phyloP scores from a whole-genome alignment of 2,113 vertebrate genomes.

The Solea senegalensis region DNA sequence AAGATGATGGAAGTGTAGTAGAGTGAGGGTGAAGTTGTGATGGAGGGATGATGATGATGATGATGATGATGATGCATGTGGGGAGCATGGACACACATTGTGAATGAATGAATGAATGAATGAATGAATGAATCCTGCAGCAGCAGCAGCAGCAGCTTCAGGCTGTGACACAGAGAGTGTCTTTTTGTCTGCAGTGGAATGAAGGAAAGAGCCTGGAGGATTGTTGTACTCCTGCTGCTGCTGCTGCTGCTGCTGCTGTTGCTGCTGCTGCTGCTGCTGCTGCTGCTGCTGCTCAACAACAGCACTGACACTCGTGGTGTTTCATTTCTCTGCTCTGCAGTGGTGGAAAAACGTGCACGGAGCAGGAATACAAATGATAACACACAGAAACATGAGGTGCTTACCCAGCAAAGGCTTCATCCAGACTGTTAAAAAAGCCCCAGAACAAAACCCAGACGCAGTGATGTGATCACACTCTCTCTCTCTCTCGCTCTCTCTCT shows the following conservation, averaged over 20 bases:
- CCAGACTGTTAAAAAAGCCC: constrained; percentile 52
- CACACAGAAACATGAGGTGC: constrained; percentile 22
- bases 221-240: constrained; percentile 36
- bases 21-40: too few species aligned
- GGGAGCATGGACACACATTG: background rate
- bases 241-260: constrained; percentile 30
- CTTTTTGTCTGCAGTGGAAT: constrained; percentile 66
- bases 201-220: constrained; percentile 35
- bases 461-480: constrained; percentile 47
- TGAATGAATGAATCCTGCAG: constrained; percentile 54
- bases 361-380: constrained; percentile 55
- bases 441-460: constrained; percentile 37
- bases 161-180: constrained; percentile 40
- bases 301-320: constrained; percentile 21
- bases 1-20: too few species aligned
- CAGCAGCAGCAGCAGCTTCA: constrained; percentile 16
- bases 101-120: constrained; percentile 31
- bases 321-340: constrained; percentile 51
- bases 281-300: constrained; percentile 44
- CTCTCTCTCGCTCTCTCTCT: constrained; percentile 1
- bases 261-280: constrained; percentile 31
- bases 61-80: background rate
- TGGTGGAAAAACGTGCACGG: constrained; percentile 48
- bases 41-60: too few species aligned
- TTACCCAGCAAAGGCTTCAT: constrained; percentile 63